phyloP scores from a whole-genome alignment of 2,797 vertebrate species.

The Sternarchorhynchus goeldii region DNA sequence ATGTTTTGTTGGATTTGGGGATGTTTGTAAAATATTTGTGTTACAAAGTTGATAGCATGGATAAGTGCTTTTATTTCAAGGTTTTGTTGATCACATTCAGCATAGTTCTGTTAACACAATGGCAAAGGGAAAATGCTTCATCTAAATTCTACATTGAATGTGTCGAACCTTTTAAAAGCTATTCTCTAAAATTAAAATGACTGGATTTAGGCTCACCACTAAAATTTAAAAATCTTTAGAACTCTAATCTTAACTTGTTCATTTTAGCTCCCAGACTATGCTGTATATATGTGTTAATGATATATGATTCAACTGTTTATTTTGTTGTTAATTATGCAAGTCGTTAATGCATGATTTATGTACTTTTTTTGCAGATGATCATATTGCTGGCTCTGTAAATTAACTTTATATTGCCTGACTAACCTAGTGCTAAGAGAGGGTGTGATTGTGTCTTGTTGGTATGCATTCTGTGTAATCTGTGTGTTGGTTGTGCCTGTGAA shows the following conservation, averaged over 20 bases:
- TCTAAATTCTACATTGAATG: conserved; percentile 1
- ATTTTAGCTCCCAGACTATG: conserved; percentile 39
- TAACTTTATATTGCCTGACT: conserved; percentile 49
- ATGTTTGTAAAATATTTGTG: conserved; percentile 34
- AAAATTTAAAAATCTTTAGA: conserved; percentile 1
- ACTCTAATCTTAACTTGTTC: conserved; percentile 17
- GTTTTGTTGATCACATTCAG: conserved; percentile 36
- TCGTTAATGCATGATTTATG: conserved; percentile 50
- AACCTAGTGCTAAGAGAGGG: conserved; percentile 52
- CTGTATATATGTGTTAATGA: conserved; percentile 33
- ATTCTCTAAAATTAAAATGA: background rate
- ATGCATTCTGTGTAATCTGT: conserved; percentile 41
- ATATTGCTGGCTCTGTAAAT: conserved; percentile 49
- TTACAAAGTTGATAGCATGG: conserved; percentile 37
- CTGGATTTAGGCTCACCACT: conserved; percentile 8
- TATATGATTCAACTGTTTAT: conserved; percentile 34
- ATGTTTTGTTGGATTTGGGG: conserved; percentile 37
- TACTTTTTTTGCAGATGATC: conserved; percentile 55
- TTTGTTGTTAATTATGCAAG: conserved; percentile 46
- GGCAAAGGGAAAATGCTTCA: background rate
- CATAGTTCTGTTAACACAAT: conserved; percentile 38
- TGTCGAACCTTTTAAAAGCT: background rate
- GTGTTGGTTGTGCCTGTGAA: conserved; percentile 9
- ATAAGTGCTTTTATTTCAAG: conserved; percentile 22
- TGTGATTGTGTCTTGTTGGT: conserved; percentile 51